phyloP scores from a whole-genome alignment of 2,113 vertebrate genomes.

The Cervus canadensis region DNA sequence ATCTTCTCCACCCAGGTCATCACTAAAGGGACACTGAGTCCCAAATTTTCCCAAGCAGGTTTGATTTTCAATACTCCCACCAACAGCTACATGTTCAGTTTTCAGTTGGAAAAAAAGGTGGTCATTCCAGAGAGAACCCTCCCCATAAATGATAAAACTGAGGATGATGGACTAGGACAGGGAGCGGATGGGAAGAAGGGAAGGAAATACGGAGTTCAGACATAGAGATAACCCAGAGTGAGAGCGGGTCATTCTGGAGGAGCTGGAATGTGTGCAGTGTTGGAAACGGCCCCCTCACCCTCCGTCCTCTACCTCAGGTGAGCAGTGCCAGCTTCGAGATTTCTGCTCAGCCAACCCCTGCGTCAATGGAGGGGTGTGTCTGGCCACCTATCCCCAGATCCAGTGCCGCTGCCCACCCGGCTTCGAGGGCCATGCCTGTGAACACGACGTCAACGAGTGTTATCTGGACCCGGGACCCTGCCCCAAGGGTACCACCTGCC shows the following conservation, averaged over 20 bases:
- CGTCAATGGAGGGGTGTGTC: slow-evolving; percentile 70
- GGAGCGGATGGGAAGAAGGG: background rate
- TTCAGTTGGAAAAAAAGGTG: background rate
- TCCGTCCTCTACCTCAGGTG: slow-evolving; percentile 54
- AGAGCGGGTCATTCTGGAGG: no score
- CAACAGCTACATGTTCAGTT: background rate
- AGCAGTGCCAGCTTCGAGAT: slow-evolving; percentile 71
- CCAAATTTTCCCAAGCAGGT: background rate
- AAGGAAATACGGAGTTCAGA: background rate
- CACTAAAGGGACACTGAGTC: background rate
- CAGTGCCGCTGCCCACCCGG: slow-evolving; percentile 73
- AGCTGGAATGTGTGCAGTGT: accelerated
- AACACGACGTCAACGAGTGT: slow-evolving; percentile 76
- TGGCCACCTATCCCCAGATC: slow-evolving; percentile 75
- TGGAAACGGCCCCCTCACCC: accelerated
- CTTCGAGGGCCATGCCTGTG: slow-evolving; percentile 72
- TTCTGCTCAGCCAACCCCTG: slow-evolving; percentile 78
- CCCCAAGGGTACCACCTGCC: slow-evolving; percentile 65
- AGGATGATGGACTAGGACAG: background rate
- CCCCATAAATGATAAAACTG: no score
- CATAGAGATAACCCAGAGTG: background rate
- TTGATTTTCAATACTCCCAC: accelerated
- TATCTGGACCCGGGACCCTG: slow-evolving; percentile 60
- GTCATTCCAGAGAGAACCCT: background rate
- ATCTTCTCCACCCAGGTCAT: background rate